A percentile compares a stretch with the other conserved stretches of the same genome.
These are phyloP conservation scores for Lithophane leautieri DNA, from an alignment of 2,888 invertebrate genomes.

Conservation along the genomic window DNA sequence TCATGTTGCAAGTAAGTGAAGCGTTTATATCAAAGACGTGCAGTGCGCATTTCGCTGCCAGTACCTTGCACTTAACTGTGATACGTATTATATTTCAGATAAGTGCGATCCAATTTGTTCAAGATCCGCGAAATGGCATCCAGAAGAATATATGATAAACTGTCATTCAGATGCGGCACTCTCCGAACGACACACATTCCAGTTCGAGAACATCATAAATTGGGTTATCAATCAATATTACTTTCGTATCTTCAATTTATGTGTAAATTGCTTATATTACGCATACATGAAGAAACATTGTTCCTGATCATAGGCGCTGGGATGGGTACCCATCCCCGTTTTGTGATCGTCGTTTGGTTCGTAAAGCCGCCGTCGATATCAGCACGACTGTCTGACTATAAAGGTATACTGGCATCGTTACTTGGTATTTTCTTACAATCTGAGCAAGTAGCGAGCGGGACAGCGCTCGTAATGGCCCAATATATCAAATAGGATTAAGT, in stretches of 20 bases:
- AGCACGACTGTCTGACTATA: slow-evolving; percentile 70
- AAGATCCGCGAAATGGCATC: slow-evolving; percentile 70
- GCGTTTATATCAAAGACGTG: slow-evolving; percentile 52
- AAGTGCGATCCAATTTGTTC: slow-evolving; percentile 78
- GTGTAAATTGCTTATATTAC: slow-evolving; percentile 71
- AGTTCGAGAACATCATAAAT: slow-evolving; percentile 73
- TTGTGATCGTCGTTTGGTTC: slow-evolving; percentile 55
- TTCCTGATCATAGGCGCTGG: slow-evolving; percentile 65
- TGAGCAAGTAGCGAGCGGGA: slow-evolving; percentile 80
- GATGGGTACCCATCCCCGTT: slow-evolving; percentile 62
- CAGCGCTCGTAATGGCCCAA: slow-evolving; percentile 86
- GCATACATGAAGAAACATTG: slow-evolving; percentile 67
- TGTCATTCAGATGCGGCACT: slow-evolving; percentile 71
- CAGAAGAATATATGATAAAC: slow-evolving; percentile 75
- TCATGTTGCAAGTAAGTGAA: slow-evolving; percentile 55
- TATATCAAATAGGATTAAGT: slow-evolving; percentile 89
- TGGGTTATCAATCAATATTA: slow-evolving; percentile 83
- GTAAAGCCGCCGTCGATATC: slow-evolving; percentile 57
- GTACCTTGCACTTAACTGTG: slow-evolving; percentile 64
- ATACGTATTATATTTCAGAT: slow-evolving; percentile 70
- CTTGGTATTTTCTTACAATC: slow-evolving; percentile 83
- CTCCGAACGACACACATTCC: slow-evolving; percentile 65
- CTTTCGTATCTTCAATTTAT: slow-evolving; percentile 75
- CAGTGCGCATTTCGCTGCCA: slow-evolving; percentile 50
- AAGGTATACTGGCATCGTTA: slow-evolving; percentile 73